Conservation (phyloP, 2,797 vertebrate species). For the Naso thynnoides region DNA sequence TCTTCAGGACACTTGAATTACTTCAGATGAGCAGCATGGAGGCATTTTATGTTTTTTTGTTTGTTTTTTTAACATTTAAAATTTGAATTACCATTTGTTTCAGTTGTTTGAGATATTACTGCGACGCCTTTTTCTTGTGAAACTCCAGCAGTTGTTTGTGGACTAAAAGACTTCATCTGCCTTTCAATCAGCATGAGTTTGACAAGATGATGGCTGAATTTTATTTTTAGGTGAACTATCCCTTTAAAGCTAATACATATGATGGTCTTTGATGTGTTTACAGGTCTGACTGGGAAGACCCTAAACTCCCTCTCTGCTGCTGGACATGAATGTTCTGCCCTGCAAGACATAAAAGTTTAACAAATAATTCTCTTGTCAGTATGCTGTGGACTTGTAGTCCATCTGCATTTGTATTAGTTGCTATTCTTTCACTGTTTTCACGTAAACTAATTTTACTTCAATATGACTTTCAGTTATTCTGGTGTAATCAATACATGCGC, state of each 20-base stretch:
- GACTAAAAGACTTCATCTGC: too few relatives aligned
- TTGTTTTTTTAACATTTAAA: too few relatives aligned
- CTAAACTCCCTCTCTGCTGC: constrained; percentile 89
- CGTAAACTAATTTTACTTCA: neutral
- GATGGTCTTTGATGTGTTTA: constrained; percentile 56
- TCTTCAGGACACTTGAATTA: too few relatives aligned
- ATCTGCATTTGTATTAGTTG: neutral
- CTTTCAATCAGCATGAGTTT: too few relatives aligned
- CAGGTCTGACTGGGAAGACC: constrained; percentile 93
- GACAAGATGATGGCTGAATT: too few relatives aligned
- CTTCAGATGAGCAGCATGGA: too few relatives aligned
- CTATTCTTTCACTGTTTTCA: neutral
- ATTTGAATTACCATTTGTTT: too few relatives aligned
- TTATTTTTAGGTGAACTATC: too few relatives aligned
- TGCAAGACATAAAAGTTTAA: constrained; percentile 90
- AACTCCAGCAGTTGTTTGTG: too few relatives aligned
- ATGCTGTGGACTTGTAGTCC: neutral
- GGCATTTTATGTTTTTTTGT: too few relatives aligned
- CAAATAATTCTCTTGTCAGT: neutral
- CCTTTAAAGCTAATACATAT: constrained; percentile 11
- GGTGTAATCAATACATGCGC: constrained; percentile 27
- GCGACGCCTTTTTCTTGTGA: too few relatives aligned
- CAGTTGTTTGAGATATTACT: too few relatives aligned
- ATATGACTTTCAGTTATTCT: constrained; percentile 5
- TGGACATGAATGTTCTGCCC: constrained; percentile 92